Evolutionary conservation across 2,113 vertebrate species (phyloP), one percentile per base, ranked within the genome.

Genomic region (Vulpes ferrilata): DNA sequence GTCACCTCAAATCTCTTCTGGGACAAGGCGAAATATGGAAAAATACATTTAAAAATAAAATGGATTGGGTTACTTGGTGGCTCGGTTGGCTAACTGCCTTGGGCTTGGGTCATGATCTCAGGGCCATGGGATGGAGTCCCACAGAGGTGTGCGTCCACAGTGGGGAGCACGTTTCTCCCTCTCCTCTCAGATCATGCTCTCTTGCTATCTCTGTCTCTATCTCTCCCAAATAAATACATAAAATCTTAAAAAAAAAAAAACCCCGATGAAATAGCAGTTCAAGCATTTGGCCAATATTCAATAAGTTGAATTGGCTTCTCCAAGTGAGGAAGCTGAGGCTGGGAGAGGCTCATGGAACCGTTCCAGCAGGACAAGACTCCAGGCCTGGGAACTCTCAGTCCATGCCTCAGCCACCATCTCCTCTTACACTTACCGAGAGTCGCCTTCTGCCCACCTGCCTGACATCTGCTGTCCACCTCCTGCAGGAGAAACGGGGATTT

Each of bases 31-130:
- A 16, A 51, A 83, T 64, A 86, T 10, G 27, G 43, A 90, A 97
- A 51, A 92, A 78, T 23, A 59, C 9, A 80, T 67, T 86, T 93
- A 43, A 91, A 95, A 94, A 91, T 86, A 32, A 94, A 92, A 78
- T 35, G 67, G 78, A 43, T 43, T 43, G 43, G 43, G 43, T 43
- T 43, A 43, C 43, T 43, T 43, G 43, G 43, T 43, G 43, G 43
- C 43, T 43, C 7, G 43, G 43, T 43, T 43, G 43, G 43, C 43
- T 43, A 43, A 43, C 43, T 43, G 43, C 43, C 43, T 43, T 43
- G 43, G 43, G 43, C 43, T 43, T 43, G 43, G 43, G 43, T 43
- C 43, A 43, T 43, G 43, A 43, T 43, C 43, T 43, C 43, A 43
- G 43, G 43, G 43, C 43, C 43, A 43, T 43, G 43, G 43, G 43